A percentile compares a stretch with the other conserved stretches of the same genome.
phyloP scores from a whole-genome alignment of 2,888 invertebrate genomes.

The Watsonalla binaria region DNA sequence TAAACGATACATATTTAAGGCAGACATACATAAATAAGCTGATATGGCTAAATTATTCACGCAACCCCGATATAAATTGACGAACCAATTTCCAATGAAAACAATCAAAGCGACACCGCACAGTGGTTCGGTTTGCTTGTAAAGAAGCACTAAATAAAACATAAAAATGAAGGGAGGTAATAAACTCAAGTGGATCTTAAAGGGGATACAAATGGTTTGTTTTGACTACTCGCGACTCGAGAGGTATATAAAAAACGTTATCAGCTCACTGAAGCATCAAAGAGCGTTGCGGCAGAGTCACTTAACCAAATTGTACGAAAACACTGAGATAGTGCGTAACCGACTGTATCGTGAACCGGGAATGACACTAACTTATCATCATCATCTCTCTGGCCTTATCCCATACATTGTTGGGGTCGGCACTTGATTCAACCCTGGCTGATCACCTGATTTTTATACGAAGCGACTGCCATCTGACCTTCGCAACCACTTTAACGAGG shows the following conservation, averaged over 20 bases:
- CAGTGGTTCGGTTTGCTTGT: conserved; percentile 26
- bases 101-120: conserved; percentile 10
- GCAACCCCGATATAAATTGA: background rate
- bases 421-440: no score
- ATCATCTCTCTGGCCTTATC: no score
- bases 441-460: no score
- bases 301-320: conserved; percentile 16
- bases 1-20: no score
- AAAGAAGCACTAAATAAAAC: conserved; percentile 55
- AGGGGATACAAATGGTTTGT: conserved; percentile 72
- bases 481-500: no score
- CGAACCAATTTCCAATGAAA: conserved; percentile 14
- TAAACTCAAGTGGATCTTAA: conserved; percentile 67
- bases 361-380: no score
- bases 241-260: conserved; percentile 56
- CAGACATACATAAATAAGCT: no score
- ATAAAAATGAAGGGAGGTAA: conserved; percentile 53
- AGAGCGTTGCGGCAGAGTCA: conserved; percentile 31
- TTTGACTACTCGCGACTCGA: conserved; percentile 63
- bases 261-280: conserved; percentile 56
- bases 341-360: no score
- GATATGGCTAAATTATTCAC: no score
- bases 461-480: no score
- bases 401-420: no score
- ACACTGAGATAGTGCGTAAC: background rate